Conservation (phyloP, 1,140 invertebrate genomes). For the Pectinophora gossypiella region DNA sequence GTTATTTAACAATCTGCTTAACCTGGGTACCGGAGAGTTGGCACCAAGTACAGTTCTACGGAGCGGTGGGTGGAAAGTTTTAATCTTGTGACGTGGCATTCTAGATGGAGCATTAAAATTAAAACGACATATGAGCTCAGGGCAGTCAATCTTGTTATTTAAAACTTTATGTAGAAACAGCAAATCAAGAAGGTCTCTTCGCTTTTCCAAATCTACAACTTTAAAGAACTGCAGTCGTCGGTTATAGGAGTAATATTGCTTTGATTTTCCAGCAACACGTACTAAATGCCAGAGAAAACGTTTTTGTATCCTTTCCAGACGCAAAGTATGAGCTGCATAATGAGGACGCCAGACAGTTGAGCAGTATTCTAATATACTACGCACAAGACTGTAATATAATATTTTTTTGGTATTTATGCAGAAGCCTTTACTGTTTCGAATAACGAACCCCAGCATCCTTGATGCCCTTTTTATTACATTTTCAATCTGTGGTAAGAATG, state of each 20-base stretch:
- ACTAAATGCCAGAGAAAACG: neutral
- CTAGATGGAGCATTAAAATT: neutral
- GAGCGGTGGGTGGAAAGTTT: too few species aligned
- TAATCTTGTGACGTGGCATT: neutral
- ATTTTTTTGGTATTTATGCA: constrained; percentile 2
- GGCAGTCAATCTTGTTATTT: neutral
- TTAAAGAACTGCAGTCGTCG: neutral
- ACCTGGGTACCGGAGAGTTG: too few species aligned
- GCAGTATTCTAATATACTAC: constrained; percentile 12
- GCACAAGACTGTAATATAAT: constrained; percentile 8
- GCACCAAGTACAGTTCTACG: too few species aligned
- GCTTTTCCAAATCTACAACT: neutral
- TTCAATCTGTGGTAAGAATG: constrained; percentile 9
- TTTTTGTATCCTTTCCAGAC: constrained; percentile 3
- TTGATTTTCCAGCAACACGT: neutral
- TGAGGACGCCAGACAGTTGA: constrained; percentile 8
- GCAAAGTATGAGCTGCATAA: neutral
- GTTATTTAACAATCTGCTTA: too few species aligned
- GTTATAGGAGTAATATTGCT: neutral
- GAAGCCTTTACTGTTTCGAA: constrained; percentile 5
- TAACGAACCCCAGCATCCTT: constrained; percentile 10
- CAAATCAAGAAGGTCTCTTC: neutral
- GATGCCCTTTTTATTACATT: constrained; percentile 4
- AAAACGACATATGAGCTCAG: neutral
- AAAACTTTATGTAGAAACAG: neutral